A percentile compares a stretch with the other conserved stretches of the same genome.
These are phyloP conservation scores for Muntiacus reevesi DNA, from an alignment of 2,113 vertebrate species.

Conservation along the genomic window DNA sequence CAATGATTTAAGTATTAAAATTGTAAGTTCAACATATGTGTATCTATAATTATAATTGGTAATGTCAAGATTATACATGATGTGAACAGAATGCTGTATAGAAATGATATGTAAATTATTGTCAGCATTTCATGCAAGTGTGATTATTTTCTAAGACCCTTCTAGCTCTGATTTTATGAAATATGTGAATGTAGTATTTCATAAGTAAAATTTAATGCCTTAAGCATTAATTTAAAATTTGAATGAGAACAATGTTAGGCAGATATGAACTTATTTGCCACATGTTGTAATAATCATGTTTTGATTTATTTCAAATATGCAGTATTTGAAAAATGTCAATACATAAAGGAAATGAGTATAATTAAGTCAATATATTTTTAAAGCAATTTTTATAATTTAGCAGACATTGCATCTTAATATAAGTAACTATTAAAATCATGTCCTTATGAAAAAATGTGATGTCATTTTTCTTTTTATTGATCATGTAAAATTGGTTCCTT, in stretches of 20 bases:
- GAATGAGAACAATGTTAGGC: conserved; percentile 67
- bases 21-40: conserved; percentile 54
- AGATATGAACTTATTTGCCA: conserved; percentile 70
- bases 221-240: conserved; percentile 71
- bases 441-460: conserved; percentile 65
- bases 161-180: conserved; percentile 67
- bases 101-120: conserved; percentile 69
- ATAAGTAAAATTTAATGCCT: conserved; percentile 68
- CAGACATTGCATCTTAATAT: conserved; percentile 74
- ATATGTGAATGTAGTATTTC: conserved; percentile 74
- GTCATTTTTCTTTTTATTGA: conserved; percentile 60
- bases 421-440: conserved; percentile 72
- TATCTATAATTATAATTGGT: conserved; percentile 57
- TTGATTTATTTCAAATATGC: conserved; percentile 72
- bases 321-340: conserved; percentile 76
- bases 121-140: conserved; percentile 66
- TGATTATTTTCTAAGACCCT: conserved; percentile 69
- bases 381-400: conserved; percentile 76
- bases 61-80: conserved; percentile 58
- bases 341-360: conserved; percentile 72
- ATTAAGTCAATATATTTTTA: conserved; percentile 74
- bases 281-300: conserved; percentile 67
- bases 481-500: conserved; percentile 32
- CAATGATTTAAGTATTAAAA: conserved; percentile 65
- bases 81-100: conserved; percentile 64